Percentiles rank a stretch among this genome's conserved stretches.
Evolutionary conservation across 2,797 vertebrate species (phyloP).

Genomic region (Neoniphon sammara): DNA sequence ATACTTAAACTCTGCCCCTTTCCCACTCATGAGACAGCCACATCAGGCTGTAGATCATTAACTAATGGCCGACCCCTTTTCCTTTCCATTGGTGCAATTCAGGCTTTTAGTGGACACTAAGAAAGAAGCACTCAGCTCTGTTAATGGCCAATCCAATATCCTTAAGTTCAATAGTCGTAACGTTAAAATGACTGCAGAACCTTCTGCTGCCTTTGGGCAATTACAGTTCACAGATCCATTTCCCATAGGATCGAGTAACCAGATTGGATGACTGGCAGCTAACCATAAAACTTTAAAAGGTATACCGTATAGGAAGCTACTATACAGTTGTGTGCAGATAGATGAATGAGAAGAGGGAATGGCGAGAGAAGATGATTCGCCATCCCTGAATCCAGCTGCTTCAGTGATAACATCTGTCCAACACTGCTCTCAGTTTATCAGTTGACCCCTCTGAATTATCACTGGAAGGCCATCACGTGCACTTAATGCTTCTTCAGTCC

Average conservation of each 20-base stretch:
- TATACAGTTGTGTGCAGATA: slow-evolving; percentile 7
- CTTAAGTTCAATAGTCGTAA: slow-evolving; percentile 23
- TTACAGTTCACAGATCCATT: not conserved
- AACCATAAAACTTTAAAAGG: not conserved
- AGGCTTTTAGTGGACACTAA: slow-evolving; percentile 32
- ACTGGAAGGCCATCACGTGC: not conserved
- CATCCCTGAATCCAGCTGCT: too few species aligned
- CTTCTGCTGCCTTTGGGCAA: slow-evolving; percentile 4
- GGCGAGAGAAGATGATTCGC: too few species aligned
- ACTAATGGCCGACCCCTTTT: slow-evolving; percentile 51
- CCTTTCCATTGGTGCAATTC: not conserved
- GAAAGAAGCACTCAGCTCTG: slow-evolving; percentile 40
- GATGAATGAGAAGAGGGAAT: not conserved
- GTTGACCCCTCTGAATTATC: not conserved
- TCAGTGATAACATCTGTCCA: too few species aligned
- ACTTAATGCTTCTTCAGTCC: not conserved
- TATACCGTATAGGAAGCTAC: not conserved
- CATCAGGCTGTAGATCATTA: slow-evolving; percentile 59
- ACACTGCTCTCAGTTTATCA: slow-evolving; percentile 3
- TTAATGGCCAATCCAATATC: slow-evolving; percentile 50
- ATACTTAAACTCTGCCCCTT: slow-evolving; percentile 1
- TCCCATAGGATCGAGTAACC: not conserved
- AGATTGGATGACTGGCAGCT: slow-evolving; percentile 4
- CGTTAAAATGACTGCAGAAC: slow-evolving; percentile 34
- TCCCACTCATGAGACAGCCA: slow-evolving; percentile 33